A percentile compares a stretch with the other conserved stretches of the same genome.
Evolutionary conservation across 2,113 vertebrate genomes (phyloP).

Genomic region (Stictonetta naevosa): DNA sequence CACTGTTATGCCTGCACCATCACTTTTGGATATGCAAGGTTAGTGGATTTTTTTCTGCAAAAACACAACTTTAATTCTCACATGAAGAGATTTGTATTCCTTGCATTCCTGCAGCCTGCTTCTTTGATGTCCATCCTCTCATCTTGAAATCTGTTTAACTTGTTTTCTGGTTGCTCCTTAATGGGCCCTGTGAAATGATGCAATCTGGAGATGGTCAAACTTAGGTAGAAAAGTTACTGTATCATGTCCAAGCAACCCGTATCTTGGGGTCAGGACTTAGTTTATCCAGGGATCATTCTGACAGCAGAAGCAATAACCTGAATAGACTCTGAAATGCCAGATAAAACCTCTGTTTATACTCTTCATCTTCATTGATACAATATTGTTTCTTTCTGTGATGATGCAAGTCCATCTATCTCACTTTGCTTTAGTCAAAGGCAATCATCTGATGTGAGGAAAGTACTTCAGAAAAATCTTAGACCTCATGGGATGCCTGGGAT

Average conservation of each 20-base stretch:
- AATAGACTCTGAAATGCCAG: background rate
- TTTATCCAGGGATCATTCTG: background rate
- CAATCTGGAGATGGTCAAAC: background rate
- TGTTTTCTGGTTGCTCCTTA: background rate
- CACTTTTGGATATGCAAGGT: no score
- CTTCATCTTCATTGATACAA: background rate
- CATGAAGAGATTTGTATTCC: background rate
- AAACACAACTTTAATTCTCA: no score
- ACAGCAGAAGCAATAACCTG: background rate
- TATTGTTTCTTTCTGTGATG: background rate
- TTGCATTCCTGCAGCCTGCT: background rate
- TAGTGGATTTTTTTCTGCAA: no score
- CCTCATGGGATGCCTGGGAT: background rate
- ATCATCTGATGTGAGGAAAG: background rate
- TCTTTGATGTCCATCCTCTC: background rate
- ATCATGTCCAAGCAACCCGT: background rate
- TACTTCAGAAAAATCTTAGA: background rate
- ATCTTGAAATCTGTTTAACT: background rate
- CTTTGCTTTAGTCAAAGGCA: background rate
- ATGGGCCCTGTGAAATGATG: background rate
- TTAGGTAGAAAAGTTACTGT: background rate
- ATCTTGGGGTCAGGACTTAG: background rate
- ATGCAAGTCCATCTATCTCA: background rate
- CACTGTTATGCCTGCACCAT: no score
- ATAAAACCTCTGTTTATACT: background rate